Conservation (phyloP, 1,140 invertebrate species). For the Telenomus remus region DNA sequence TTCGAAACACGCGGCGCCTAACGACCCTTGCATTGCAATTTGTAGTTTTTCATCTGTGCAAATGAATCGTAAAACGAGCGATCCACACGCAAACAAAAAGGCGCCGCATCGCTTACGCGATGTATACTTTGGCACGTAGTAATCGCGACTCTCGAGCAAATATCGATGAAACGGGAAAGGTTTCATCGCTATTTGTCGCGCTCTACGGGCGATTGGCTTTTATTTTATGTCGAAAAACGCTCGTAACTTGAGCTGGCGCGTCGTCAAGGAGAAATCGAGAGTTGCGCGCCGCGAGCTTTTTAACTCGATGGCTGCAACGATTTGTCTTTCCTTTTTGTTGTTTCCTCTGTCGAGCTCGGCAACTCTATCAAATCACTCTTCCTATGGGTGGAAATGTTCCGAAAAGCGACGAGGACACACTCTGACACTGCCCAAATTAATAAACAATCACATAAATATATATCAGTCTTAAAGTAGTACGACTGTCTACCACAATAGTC, state of each 20-base stretch:
- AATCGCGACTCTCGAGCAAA: slow-evolving; percentile 36
- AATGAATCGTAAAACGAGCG: slow-evolving; percentile 45
- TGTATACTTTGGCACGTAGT: slow-evolving; percentile 43
- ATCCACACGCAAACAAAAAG: slow-evolving; percentile 18
- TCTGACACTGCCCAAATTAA: slow-evolving; percentile 35
- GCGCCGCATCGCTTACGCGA: slow-evolving; percentile 21
- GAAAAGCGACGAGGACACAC: slow-evolving; percentile 10
- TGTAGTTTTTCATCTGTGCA: slow-evolving; percentile 22
- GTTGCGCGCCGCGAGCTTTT: slow-evolving; percentile 44
- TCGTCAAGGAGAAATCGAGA: slow-evolving; percentile 52
- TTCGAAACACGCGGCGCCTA: slow-evolving; percentile 18
- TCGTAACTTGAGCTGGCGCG: slow-evolving; percentile 49
- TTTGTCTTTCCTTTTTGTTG: slow-evolving; percentile 51
- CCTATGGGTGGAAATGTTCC: slow-evolving; percentile 23
- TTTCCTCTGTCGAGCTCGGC: slow-evolving; percentile 25
- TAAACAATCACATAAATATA: no score
- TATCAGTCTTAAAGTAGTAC: no score
- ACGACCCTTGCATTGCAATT: slow-evolving; percentile 22
- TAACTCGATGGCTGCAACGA: slow-evolving; percentile 41
- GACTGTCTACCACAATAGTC: no score
- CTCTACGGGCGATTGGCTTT: slow-evolving; percentile 50
- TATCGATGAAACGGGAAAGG: slow-evolving; percentile 49
- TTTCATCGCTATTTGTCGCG: slow-evolving; percentile 56
- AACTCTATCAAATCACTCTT: slow-evolving; percentile 56
- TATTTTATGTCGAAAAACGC: slow-evolving; percentile 55